Evolutionary conservation across 2,113 vertebrate genomes (phyloP).

Genomic region (Glareola pratincola): DNA sequence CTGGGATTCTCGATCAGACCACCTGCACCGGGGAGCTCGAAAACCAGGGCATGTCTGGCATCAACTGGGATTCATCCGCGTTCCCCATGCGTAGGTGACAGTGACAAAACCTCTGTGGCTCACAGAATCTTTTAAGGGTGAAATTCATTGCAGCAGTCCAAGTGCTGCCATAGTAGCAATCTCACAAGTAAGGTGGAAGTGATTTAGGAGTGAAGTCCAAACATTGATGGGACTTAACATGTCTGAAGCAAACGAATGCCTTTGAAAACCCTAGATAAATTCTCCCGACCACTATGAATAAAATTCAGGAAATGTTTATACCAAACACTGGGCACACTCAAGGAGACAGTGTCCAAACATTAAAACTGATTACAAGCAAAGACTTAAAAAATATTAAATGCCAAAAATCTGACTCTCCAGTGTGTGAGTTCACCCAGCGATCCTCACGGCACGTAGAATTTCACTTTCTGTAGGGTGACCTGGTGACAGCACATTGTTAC

Average conservation of each 20-base stretch:
- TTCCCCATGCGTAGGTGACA: background rate
- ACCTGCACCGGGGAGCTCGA: background rate
- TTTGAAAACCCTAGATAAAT: background rate
- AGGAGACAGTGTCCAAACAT: background rate
- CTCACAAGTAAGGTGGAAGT: background rate
- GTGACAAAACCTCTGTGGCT: background rate
- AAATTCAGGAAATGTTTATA: background rate
- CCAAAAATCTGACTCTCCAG: background rate
- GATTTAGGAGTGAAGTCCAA: background rate
- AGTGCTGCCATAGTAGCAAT: background rate
- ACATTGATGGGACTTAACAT: background rate
- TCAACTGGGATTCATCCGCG: background rate
- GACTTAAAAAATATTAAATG: background rate
- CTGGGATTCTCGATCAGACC: background rate
- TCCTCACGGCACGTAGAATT: rapidly evolving
- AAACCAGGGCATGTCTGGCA: background rate
- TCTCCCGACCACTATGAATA: background rate
- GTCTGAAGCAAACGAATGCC: background rate
- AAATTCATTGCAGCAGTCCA: background rate
- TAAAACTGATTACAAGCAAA: background rate
- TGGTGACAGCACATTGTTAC: background rate
- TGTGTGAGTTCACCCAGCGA: background rate
- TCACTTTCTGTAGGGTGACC: background rate
- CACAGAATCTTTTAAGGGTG: background rate
- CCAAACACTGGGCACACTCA: background rate